Base-by-base conservation (phyloP, 2,797 vertebrate species). In the Sciurus carolinensis region DNA sequence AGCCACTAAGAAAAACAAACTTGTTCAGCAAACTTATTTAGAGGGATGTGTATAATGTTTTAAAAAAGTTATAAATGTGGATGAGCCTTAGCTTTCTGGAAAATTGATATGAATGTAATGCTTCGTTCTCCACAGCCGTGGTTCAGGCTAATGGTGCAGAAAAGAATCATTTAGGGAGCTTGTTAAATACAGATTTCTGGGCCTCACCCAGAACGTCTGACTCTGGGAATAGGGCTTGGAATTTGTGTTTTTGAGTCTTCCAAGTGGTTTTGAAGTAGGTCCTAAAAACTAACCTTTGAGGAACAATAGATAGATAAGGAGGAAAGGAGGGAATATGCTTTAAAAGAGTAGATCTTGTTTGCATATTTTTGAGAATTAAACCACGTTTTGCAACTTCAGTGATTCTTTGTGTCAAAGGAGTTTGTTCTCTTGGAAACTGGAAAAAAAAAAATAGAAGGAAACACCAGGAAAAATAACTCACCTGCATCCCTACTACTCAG, bases 391-490 rank as follows among this genome's bases (percentile, higher is more conserved):
- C 75, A 92, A 83, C 11, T 12, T 11, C 62, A 80, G 42, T 62
- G 42, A 57, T 44, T 64, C 57, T 50, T 90, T 79, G 36, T 80
- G 54, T 88, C 9, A 75, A 90, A 95, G 18, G 39, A 76, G 72
- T 95, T 91, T 57, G 36, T 88, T 97, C 36, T 57, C n/a, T 72
- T 84, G 44, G 81, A 96, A 87, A 91, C 7, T 57, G 44, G 7
- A 47, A 18, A 22, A 20, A 57, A 84, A 93, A 88, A 81, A 79
- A 59, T 30, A 75, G 69, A 52, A 72, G 47, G 8, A 76, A 88
- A 72, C 11, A 89, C n/a, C 87, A 88, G n/a, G n/a, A 93, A 91
- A 79, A 14, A 90, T 67, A 28, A 67, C 33, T 28, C 5, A 50
- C 57, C 8, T 62, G 50, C 12, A 75, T 79, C 67, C 42, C 26